phyloP scores from a whole-genome alignment of 2,888 invertebrate species.

The Branchipolynoe longqiensis region DNA sequence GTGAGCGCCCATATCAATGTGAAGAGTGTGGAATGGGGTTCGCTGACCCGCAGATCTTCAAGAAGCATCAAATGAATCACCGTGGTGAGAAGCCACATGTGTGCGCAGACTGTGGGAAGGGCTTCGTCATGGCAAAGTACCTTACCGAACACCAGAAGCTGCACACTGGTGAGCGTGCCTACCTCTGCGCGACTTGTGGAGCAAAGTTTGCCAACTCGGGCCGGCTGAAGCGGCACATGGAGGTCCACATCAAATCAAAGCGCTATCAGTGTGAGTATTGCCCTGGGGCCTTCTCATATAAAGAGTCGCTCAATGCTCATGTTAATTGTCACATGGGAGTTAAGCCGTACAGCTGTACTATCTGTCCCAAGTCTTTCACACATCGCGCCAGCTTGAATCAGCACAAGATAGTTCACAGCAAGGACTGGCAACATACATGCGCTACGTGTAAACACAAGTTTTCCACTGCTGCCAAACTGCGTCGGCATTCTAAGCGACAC shows the following conservation, averaged over 20 bases:
- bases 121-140: slow-evolving; percentile 1
- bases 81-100: background rate
- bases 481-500: background rate
- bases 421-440: background rate
- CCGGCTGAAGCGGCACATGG: background rate
- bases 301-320: background rate
- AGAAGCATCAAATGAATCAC: background rate
- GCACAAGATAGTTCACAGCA: background rate
- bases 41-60: background rate
- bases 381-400: background rate
- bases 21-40: background rate
- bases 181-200: slow-evolving; percentile 24
- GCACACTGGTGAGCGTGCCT: slow-evolving; percentile 4
- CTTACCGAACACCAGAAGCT: slow-evolving; percentile 2
- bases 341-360: background rate
- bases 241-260: background rate
- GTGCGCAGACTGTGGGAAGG: slow-evolving; percentile 21
- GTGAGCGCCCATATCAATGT: slow-evolving; percentile 13
- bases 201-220: background rate
- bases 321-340: background rate
- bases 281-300: background rate
- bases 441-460: background rate
- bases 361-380: background rate
- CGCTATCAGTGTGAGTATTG: background rate
- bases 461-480: background rate